phyloP scores from a whole-genome alignment of 2,797 vertebrate genomes.

The Enteromius radiatus region DNA sequence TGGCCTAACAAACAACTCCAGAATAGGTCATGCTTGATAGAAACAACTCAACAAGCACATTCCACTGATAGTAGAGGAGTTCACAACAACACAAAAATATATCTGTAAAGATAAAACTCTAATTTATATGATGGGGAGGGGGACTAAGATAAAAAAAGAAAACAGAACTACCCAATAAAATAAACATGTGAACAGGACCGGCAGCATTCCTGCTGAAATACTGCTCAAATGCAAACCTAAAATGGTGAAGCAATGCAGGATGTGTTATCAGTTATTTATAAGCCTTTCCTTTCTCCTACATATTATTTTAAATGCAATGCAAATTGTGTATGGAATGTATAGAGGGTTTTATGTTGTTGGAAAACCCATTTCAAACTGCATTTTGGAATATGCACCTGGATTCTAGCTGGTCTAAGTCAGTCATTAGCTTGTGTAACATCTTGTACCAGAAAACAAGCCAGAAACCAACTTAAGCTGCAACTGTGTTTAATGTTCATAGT shows the following conservation, averaged over 20 bases:
- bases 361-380: not conserved
- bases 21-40: not conserved
- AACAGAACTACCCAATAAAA: not conserved
- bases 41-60: not conserved
- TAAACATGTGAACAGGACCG: slow-evolving; percentile 20
- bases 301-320: not conserved
- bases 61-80: not conserved
- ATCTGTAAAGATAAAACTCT: not conserved
- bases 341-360: not conserved
- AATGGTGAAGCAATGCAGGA: not conserved
- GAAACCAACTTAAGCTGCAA: not conserved
- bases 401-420: too few relatives aligned
- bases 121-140: not conserved
- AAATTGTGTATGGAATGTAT: not conserved
- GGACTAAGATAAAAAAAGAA: not conserved
- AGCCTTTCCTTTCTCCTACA: not conserved
- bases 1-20: slow-evolving; percentile 1
- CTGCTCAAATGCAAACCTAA: not conserved
- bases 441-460: not conserved
- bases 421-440: not conserved
- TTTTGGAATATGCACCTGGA: not conserved
- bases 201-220: slow-evolving; percentile 52
- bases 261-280: not conserved
- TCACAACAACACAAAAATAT: not conserved
- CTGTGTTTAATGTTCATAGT: not conserved